Conservation (phyloP, 2,113 vertebrate species). For the Meleagris gallopavo region DNA sequence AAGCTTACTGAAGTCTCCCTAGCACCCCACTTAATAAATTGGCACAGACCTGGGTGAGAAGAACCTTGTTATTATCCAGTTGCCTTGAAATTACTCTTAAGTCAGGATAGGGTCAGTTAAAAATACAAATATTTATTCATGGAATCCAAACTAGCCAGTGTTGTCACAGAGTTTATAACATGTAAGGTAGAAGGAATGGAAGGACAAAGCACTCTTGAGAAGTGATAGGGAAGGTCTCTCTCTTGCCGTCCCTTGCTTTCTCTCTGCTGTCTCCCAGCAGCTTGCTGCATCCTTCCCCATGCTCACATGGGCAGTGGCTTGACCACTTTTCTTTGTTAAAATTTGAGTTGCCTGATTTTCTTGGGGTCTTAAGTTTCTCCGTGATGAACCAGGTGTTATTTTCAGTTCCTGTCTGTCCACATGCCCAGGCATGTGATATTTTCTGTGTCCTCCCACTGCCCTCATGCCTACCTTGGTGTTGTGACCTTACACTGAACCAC, state of each 20-base stretch:
- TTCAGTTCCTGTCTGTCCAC: background rate
- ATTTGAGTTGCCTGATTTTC: background rate
- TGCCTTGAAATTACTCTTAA: background rate
- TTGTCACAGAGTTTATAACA: background rate
- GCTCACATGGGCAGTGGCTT: background rate
- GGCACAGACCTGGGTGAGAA: background rate
- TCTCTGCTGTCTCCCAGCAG: background rate
- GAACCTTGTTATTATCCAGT: background rate
- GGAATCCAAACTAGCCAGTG: background rate
- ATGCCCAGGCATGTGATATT: background rate
- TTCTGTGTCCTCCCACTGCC: background rate
- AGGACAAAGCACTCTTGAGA: background rate
- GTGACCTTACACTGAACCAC: background rate
- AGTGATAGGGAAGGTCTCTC: background rate
- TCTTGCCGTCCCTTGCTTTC: background rate
- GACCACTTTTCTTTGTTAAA: background rate
- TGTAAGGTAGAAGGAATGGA: background rate
- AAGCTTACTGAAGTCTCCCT: background rate
- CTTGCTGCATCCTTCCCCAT: background rate
- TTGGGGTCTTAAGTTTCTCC: background rate
- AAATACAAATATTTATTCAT: background rate
- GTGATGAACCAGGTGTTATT: background rate
- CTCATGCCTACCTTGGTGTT: fast-evolving
- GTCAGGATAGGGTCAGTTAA: background rate
- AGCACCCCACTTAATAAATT: background rate